Conservation (phyloP, 2,797 vertebrate species). For the Potorous gilbertii region DNA sequence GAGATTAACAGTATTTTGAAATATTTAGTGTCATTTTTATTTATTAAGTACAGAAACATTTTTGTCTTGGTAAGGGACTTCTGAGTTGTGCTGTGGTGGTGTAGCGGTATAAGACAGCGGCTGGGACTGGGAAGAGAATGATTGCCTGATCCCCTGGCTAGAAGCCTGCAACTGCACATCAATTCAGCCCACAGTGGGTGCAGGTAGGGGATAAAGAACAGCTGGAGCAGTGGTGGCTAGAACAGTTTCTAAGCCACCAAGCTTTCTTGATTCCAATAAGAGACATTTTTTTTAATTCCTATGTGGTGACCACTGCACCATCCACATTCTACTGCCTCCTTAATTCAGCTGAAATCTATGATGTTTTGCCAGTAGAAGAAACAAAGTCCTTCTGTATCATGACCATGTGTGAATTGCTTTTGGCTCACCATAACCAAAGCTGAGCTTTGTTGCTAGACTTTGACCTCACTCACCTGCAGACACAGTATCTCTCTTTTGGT, state of each 20-base stretch:
- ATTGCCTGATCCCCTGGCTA: background rate
- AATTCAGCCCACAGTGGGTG: background rate
- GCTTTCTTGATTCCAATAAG: background rate
- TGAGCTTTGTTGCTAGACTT: background rate
- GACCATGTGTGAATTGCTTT: background rate
- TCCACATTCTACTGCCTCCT: background rate
- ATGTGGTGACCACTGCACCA: background rate
- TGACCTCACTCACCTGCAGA: background rate
- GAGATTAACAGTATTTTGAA: background rate
- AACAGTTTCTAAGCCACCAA: too few relatives aligned
- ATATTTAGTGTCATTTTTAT: background rate
- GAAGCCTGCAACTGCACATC: background rate
- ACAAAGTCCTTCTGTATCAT: background rate
- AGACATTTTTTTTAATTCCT: background rate
- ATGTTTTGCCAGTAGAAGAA: background rate
- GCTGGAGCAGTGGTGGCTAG: background rate
- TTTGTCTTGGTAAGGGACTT: background rate
- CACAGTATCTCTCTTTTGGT: background rate
- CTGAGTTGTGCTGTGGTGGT: background rate
- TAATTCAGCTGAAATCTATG: background rate
- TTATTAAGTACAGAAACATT: background rate
- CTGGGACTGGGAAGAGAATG: background rate
- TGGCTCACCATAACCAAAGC: background rate
- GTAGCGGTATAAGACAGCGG: background rate
- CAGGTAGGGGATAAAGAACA: background rate